These are phyloP conservation scores for Phaethornis superciliosus DNA, from an alignment of 2,113 vertebrate genomes.

Conservation along the genomic window DNA sequence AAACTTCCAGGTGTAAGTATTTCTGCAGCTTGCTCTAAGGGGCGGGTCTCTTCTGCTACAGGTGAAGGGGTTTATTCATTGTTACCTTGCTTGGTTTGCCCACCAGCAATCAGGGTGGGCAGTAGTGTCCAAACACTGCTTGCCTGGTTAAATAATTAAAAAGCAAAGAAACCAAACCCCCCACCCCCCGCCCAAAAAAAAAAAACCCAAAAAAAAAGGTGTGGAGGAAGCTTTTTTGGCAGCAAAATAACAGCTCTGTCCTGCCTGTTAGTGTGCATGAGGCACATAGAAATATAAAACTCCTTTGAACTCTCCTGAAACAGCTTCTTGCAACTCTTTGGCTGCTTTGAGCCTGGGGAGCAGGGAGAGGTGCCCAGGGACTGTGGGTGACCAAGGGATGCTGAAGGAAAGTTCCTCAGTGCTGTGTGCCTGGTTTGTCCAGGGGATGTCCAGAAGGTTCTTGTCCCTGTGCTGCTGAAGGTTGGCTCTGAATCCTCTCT, in stretches of 20 bases:
- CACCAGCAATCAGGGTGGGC: slow-evolving; percentile 81
- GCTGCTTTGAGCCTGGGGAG: neutral
- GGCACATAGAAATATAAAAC: neutral
- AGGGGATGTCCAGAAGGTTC: neutral
- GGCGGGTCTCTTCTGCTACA: slow-evolving; percentile 71
- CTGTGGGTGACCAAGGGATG: neutral
- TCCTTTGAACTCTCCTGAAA: neutral
- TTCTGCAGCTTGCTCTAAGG: slow-evolving; percentile 82
- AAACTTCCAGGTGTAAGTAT: slow-evolving; percentile 86
- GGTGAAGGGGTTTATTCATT: slow-evolving; percentile 78
- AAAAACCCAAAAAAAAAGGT: too few species aligned
- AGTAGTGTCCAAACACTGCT: slow-evolving; percentile 83
- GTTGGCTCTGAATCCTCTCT: neutral
- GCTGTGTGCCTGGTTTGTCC: neutral
- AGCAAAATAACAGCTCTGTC: slow-evolving; percentile 29
- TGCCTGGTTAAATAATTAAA: slow-evolving; percentile 85
- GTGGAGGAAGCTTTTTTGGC: slow-evolving; percentile 76
- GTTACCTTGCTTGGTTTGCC: slow-evolving; percentile 78
- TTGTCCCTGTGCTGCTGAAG: neutral
- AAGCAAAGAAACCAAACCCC: slow-evolving; percentile 17
- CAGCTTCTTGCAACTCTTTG: neutral
- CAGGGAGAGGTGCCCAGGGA: too few species aligned
- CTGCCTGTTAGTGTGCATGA: neutral
- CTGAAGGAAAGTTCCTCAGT: neutral
- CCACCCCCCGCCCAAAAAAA: slow-evolving; percentile 20